A percentile compares a stretch with the other conserved stretches of the same genome.
These are phyloP conservation scores for Epiblema foenella DNA, from an alignment of 2,888 invertebrate genomes.

Conservation along the genomic window DNA sequence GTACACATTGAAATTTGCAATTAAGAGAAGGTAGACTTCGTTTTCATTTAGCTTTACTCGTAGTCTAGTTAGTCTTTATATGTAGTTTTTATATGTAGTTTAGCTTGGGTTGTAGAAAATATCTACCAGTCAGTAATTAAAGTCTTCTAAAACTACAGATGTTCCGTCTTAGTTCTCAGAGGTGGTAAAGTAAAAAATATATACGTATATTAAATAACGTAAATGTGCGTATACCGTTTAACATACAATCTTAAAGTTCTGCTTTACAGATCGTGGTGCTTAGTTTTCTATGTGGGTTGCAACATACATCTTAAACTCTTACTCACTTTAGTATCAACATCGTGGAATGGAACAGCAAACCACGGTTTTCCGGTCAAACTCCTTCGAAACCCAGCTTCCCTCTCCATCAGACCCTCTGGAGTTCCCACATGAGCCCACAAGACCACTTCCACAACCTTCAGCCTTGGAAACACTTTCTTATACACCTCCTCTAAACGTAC, in stretches of 20 bases:
- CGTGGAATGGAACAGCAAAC: slow-evolving; percentile 89
- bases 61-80: no score
- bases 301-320: neutral
- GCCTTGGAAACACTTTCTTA: slow-evolving; percentile 74
- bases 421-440: slow-evolving; percentile 86
- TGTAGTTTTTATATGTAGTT: no score
- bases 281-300: no score
- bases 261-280: neutral
- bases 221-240: no score
- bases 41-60: neutral
- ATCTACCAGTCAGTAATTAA: no score
- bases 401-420: slow-evolving; percentile 86
- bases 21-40: neutral
- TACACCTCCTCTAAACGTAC: slow-evolving; percentile 86
- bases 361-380: slow-evolving; percentile 88
- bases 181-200: no score
- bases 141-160: neutral
- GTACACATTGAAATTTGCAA: neutral
- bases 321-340: slow-evolving; percentile 88
- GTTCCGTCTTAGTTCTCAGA: neutral
- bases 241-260: no score
- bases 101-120: neutral
- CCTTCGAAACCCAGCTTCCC: slow-evolving; percentile 86
- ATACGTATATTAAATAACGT: no score
- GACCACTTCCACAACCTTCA: slow-evolving; percentile 88